Conservation (phyloP, 2,888 invertebrate species). For the Trimorus sp. region DNA sequence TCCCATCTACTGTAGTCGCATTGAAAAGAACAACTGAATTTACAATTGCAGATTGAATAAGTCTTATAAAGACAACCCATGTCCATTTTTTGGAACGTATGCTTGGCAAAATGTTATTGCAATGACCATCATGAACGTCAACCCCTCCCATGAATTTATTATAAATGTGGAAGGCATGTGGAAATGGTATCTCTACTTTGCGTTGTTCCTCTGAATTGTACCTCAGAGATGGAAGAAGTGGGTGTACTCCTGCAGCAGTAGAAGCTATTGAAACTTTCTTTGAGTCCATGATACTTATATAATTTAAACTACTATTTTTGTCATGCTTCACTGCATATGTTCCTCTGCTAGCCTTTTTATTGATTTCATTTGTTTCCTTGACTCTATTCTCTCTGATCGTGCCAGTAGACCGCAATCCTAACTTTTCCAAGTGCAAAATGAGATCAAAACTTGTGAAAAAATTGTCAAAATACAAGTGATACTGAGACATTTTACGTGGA, state of each 20-base stretch:
- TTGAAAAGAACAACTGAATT: too few relatives aligned
- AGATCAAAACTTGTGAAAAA: constrained; percentile 59
- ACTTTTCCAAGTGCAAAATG: constrained; percentile 60
- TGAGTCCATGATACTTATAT: constrained; percentile 64
- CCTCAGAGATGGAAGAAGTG: constrained; percentile 49
- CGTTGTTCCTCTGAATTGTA: constrained; percentile 41
- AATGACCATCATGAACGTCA: constrained; percentile 63
- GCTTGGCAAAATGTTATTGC: constrained; percentile 58
- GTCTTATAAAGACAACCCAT: constrained; percentile 49
- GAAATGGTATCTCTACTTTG: constrained; percentile 59
- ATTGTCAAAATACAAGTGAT: constrained; percentile 64
- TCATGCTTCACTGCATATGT: constrained; percentile 62
- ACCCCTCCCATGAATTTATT: constrained; percentile 62
- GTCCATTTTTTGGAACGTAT: constrained; percentile 65
- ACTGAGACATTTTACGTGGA: constrained; percentile 40
- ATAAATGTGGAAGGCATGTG: constrained; percentile 57
- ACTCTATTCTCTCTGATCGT: constrained; percentile 63
- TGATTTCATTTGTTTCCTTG: constrained; percentile 51
- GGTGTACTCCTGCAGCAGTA: constrained; percentile 64
- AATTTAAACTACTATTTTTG: constrained; percentile 65
- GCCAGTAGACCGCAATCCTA: constrained; percentile 45
- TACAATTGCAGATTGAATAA: background rate
- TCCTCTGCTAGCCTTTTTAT: constrained; percentile 57
- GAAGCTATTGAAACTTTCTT: constrained; percentile 65
- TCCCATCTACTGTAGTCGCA: too few relatives aligned